A percentile compares a stretch with the other conserved stretches of the same genome.
Conservation (phyloP, 23 tunicate genomes). For the Trididemnum miniatum region DNA sequence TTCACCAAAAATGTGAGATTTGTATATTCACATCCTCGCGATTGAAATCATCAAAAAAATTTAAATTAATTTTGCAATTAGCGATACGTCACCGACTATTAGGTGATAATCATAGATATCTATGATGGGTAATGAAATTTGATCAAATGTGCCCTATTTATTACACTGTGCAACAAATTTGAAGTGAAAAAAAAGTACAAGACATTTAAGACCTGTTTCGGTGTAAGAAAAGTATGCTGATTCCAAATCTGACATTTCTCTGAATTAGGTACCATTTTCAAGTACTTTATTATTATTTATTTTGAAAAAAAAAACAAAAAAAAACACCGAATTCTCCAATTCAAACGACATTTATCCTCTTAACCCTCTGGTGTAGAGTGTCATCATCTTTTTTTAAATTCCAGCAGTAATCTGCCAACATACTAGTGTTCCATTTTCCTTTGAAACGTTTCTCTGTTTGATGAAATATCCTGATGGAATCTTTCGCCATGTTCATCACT, state of each 20-base stretch:
- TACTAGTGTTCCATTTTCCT: slow-evolving; percentile 14
- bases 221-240: slow-evolving; percentile 7
- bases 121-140: no score
- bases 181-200: slow-evolving; percentile 15
- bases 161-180: slow-evolving; percentile 24
- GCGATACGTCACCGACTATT: no score
- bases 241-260: neutral
- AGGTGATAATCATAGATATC: no score
- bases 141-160: no score
- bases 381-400: slow-evolving; percentile 2
- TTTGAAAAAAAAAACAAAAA: no score
- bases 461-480: slow-evolving; percentile 13
- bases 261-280: slow-evolving; percentile 7
- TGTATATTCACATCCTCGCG: no score
- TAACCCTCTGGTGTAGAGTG: slow-evolving; percentile 16
- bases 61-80: no score
- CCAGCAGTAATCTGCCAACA: slow-evolving; percentile 21
- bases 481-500: slow-evolving; percentile 23
- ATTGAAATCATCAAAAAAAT: no score
- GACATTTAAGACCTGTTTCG: slow-evolving; percentile 12
- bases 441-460: neutral
- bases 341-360: slow-evolving; percentile 17
- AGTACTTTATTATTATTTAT: slow-evolving; percentile 9
- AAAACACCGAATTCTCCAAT: slow-evolving; percentile 5
- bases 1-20: no score